A percentile compares a stretch with the other conserved stretches of the same genome.
Conservation (phyloP, 2,888 invertebrate genomes). For the Hyles lineata region DNA sequence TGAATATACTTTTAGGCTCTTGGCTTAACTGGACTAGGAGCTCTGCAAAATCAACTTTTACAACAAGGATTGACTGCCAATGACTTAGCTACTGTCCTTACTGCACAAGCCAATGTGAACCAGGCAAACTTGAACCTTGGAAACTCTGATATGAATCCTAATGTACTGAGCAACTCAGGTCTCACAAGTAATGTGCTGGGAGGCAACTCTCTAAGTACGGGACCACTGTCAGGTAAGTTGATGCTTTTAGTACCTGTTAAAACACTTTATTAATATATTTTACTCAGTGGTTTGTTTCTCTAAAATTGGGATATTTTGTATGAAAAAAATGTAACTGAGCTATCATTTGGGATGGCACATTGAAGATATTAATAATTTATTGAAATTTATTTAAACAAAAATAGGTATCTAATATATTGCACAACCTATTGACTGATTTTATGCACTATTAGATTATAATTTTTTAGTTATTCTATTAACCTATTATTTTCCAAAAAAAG, state of each 20-base stretch:
- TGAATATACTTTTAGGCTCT: slow-evolving; percentile 65
- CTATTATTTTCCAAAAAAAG: slow-evolving; percentile 8
- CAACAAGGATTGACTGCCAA: slow-evolving; percentile 80
- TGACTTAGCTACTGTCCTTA: slow-evolving; percentile 72
- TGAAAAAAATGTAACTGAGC: too few relatives aligned
- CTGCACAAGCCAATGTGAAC: slow-evolving; percentile 68
- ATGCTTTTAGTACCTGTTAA: not conserved
- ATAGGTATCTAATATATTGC: too few relatives aligned
- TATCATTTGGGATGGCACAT: too few relatives aligned
- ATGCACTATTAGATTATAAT: too few relatives aligned
- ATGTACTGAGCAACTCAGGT: slow-evolving; percentile 55
- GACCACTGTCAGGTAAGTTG: slow-evolving; percentile 69
- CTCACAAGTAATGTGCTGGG: slow-evolving; percentile 61
- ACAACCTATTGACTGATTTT: too few relatives aligned
- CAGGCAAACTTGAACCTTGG: slow-evolving; percentile 60
- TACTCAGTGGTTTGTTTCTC: not conserved
- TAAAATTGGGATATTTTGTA: not conserved
- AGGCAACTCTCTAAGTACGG: slow-evolving; percentile 65
- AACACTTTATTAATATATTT: not conserved
- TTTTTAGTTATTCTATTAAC: not conserved
- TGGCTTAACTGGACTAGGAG: slow-evolving; percentile 75
- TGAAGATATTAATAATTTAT: too few relatives aligned
- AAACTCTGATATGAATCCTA: slow-evolving; percentile 56
- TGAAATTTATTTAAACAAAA: too few relatives aligned
- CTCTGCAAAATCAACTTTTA: slow-evolving; percentile 78